Conservation (phyloP, 2,888 invertebrate genomes). For the Dasypogon diadema region DNA sequence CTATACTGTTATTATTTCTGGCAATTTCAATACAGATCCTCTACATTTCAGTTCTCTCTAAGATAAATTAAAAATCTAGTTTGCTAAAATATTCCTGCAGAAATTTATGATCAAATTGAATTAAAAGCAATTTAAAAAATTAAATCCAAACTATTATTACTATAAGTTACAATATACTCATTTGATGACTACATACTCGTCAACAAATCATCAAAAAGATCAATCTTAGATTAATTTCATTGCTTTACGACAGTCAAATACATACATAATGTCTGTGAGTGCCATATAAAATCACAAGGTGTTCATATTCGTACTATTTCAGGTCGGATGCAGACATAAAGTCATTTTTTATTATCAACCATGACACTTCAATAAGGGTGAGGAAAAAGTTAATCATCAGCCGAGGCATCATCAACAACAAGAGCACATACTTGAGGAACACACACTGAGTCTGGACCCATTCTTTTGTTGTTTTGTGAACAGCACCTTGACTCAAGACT, state of each 20-base stretch:
- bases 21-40: too few relatives aligned
- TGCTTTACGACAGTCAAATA: background rate
- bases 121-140: too few relatives aligned
- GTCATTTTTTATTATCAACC: slow-evolving; percentile 41
- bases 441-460: slow-evolving; percentile 25
- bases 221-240: slow-evolving; percentile 19
- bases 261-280: background rate
- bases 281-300: slow-evolving; percentile 27
- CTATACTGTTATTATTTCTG: too few relatives aligned
- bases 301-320: background rate
- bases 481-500: slow-evolving; percentile 17
- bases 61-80: too few relatives aligned
- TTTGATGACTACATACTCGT: too few relatives aligned
- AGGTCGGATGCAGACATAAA: slow-evolving; percentile 10
- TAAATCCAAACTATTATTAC: too few relatives aligned
- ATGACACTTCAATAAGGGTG: slow-evolving; percentile 45
- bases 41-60: too few relatives aligned
- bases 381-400: slow-evolving; percentile 46
- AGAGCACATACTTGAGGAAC: slow-evolving; percentile 6
- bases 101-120: too few relatives aligned
- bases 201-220: slow-evolving; percentile 1
- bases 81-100: too few relatives aligned
- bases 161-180: too few relatives aligned
- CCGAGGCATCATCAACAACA: background rate
- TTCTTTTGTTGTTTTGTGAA: slow-evolving; percentile 28